Evolutionary conservation across 2,888 invertebrate species (phyloP).

Genomic region (Meliscaeva auricollis): DNA sequence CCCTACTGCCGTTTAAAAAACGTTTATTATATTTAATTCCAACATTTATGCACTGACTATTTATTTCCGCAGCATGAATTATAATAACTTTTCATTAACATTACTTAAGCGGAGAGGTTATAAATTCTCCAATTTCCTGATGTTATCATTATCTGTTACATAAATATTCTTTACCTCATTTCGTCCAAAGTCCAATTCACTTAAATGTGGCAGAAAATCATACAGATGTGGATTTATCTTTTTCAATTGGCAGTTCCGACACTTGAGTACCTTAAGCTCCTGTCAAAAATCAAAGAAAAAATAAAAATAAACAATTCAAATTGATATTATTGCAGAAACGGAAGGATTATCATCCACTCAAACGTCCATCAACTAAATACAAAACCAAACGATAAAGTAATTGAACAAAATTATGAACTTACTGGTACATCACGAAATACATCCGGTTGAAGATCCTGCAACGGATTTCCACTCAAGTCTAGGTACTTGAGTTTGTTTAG

Average conservation of each 20-base stretch:
- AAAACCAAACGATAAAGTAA: background rate
- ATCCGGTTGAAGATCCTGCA: conserved; percentile 90
- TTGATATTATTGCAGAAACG: background rate
- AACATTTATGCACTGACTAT: no score
- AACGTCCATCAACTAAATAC: conserved; percentile 2
- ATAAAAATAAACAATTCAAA: conserved; percentile 18
- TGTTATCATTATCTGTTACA: no score
- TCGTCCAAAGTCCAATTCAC: conserved; percentile 90
- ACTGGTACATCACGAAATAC: conserved; percentile 90
- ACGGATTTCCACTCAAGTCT: conserved; percentile 90
- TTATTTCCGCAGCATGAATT: no score
- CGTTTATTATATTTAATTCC: no score
- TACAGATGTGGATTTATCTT: conserved; percentile 92
- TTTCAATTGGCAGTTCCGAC: conserved; percentile 89
- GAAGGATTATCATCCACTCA: background rate
- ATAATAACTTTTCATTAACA: no score
- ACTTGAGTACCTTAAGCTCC: conserved; percentile 89
- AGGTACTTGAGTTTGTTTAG: conserved; percentile 89
- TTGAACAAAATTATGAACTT: conserved; percentile 79
- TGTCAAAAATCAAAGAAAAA: conserved; percentile 81
- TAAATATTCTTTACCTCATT: conserved; percentile 85
- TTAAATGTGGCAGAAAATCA: conserved; percentile 89
- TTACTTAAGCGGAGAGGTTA: no score
- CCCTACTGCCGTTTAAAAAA: no score
- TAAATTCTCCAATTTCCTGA: no score